Evolutionary conservation across 2,888 invertebrate genomes (phyloP), one percentile per base, ranked within the genome.

Genomic region (Dioctria linearis): DNA sequence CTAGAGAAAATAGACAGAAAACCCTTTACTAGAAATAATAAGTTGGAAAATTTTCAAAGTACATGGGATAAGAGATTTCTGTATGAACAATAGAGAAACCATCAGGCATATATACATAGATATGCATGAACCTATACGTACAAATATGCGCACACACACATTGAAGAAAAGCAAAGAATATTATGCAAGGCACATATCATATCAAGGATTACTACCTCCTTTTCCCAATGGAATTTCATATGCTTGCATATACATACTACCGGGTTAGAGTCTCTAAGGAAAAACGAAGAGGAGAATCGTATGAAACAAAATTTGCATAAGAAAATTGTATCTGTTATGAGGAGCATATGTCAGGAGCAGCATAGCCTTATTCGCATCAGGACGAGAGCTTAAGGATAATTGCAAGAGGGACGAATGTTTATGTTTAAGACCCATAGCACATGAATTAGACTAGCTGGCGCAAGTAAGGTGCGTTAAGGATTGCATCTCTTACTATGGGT

Each of bases 161-260:
- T 25, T 25, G 25, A 25, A 25, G 25, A 25, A 25, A 25, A 25
- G 25, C 25, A 25, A 25, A 25, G 25, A 25, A n/a, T 8, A 59
- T 59, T 59, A 59, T 59, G 59, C 59, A 59, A 37, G 54, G n/a
- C 54, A 71, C 71, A 71, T 71, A 39, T 54, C 71, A 71, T 71
- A 71, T 57, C 42, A 13, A 43, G 54, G 51, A 54, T 57, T 71
- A 69, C 71, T 71, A 57, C n/a, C 71, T 69, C 54, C 39, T 71
- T 71, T 71, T 54, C 40, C 71, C 54, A 71, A 42, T 54, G 54
- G 71, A 57, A 51, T 54, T 54, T 1, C 71, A 71, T 71, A 49
- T 49, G 25, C 46, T 13, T 43, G 67, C 67, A 67, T 67, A 13
- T 5, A n/a, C 5, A 43, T 25, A 25, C 25, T 25, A 25, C 25